Evolutionary conservation across 1,140 invertebrate species (phyloP), one percentile per base, ranked within the genome.

Genomic region (Argopecten irradians): DNA sequence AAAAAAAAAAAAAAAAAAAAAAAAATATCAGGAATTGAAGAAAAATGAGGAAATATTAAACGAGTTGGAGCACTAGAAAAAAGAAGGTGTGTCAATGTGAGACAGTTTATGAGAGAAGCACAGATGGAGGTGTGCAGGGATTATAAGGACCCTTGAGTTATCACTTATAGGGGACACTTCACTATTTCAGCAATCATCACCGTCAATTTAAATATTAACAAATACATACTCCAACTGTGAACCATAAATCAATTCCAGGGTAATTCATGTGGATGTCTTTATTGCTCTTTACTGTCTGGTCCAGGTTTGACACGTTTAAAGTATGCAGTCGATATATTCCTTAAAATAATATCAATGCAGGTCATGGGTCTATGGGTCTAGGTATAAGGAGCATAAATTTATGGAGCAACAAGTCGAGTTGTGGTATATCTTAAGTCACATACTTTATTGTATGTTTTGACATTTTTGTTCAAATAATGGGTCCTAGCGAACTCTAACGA

Each of bases 11-110:
- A 1, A 28, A 71, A n/a, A 71, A 71, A 28, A 28, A 71, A 71
- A 71, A 71, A 71, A 71, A 71, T 22, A 71, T 71, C 55, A 28
- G 55, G 55, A 71, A n/a, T n/a, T n/a, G n/a, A 71, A 71, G 55
- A 71, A 71, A 71, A 71, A 71, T n/a, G 55, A 71, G 55, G 55
- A 71, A 71, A 71, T 71, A 71, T 71, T 71, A 71, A 71, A 71
- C 55, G 55, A 71, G 8, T 71, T 71, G n/a, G 16, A 71, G 55
- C 55, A 71, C 55, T 16, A 16, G 55, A n/a, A 71, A 71, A 71
- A 71, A n/a, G n/a, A n/a, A 71, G 55, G 55, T 71, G 55, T 71
- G 55, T 71, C 55, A 7, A 71, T 5, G n/a, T 71, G 22, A 71
- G 55, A 71, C 55, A n/a, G 55, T 71, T 71, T 71, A 71, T 71